Evolutionary conservation across 1,140 invertebrate genomes (phyloP).

Genomic region (Cydia splendana): DNA sequence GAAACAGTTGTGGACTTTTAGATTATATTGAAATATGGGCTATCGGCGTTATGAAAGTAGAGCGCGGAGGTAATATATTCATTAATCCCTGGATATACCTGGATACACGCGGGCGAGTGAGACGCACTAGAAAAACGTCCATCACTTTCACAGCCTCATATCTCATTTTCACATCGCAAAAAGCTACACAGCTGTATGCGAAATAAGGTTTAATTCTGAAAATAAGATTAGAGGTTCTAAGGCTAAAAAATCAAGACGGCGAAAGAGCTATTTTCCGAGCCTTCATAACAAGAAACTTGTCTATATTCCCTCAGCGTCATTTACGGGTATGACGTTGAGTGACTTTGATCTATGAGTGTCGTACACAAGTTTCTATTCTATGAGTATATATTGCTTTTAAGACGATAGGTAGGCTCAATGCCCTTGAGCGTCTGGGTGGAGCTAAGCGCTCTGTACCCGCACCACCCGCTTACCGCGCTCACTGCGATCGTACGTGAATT

Average conservation of each 20-base stretch:
- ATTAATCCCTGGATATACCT: background rate
- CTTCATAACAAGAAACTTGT: slow-evolving; percentile 1
- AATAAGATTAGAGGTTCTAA: background rate
- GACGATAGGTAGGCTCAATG: no score
- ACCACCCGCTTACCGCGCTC: no score
- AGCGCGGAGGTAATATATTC: slow-evolving; percentile 1
- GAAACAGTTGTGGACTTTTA: slow-evolving; percentile 8
- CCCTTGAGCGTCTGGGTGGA: no score
- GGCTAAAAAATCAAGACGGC: background rate
- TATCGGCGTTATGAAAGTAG: background rate
- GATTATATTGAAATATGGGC: slow-evolving; percentile 1
- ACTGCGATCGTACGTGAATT: no score
- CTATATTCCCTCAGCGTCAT: slow-evolving; percentile 9
- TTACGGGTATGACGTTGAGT: slow-evolving; percentile 12
- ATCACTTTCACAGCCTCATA: background rate
- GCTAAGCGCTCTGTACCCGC: no score
- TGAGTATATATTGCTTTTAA: no score
- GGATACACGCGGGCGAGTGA: background rate
- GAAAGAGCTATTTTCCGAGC: background rate
- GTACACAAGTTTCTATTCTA: slow-evolving; percentile 4
- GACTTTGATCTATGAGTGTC: slow-evolving; percentile 23
- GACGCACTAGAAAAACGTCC: background rate
- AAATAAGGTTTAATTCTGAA: background rate
- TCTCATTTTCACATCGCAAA: background rate
- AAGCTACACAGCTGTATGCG: background rate